phyloP scores from a whole-genome alignment of 2,888 invertebrate species.

The Drosophila atripex region DNA sequence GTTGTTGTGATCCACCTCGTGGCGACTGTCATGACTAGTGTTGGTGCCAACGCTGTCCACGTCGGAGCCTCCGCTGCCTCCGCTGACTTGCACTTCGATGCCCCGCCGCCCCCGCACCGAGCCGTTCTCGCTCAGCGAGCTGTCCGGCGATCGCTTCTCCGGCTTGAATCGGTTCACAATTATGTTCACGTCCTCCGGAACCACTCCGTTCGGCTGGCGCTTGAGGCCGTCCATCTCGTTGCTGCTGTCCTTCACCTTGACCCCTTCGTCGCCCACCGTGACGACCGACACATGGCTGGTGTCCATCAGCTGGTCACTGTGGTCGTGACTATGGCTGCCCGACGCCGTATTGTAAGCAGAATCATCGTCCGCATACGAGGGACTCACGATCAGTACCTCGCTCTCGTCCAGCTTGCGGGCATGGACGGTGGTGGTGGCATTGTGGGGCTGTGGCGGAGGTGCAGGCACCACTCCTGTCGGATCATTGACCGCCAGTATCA shows the following conservation, averaged over 20 bases:
- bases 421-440: slow-evolving; percentile 51
- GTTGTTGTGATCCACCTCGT: slow-evolving; percentile 74
- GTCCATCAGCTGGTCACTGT: slow-evolving; percentile 85
- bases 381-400: slow-evolving; percentile 92
- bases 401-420: slow-evolving; percentile 92
- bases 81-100: slow-evolving; percentile 75
- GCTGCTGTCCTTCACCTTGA: slow-evolving; percentile 90
- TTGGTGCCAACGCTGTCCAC: slow-evolving; percentile 93
- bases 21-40: slow-evolving; percentile 89
- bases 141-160: slow-evolving; percentile 86
- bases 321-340: slow-evolving; percentile 73
- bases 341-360: slow-evolving; percentile 85
- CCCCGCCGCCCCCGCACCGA: slow-evolving; percentile 86
- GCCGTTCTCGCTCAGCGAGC: slow-evolving; percentile 89
- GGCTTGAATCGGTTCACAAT: slow-evolving; percentile 82
- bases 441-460: slow-evolving; percentile 19
- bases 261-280: slow-evolving; percentile 91
- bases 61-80: slow-evolving; percentile 87
- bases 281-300: slow-evolving; percentile 96
- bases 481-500: slow-evolving; percentile 81
- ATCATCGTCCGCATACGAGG: slow-evolving; percentile 87
- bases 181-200: slow-evolving; percentile 83
- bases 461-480: slow-evolving; percentile 28
- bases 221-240: slow-evolving; percentile 60
- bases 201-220: slow-evolving; percentile 84